Percentiles rank a stretch among this genome's conserved stretches.
phyloP scores from a whole-genome alignment of 1,140 invertebrate species.

The Cyclargus thomasi region DNA sequence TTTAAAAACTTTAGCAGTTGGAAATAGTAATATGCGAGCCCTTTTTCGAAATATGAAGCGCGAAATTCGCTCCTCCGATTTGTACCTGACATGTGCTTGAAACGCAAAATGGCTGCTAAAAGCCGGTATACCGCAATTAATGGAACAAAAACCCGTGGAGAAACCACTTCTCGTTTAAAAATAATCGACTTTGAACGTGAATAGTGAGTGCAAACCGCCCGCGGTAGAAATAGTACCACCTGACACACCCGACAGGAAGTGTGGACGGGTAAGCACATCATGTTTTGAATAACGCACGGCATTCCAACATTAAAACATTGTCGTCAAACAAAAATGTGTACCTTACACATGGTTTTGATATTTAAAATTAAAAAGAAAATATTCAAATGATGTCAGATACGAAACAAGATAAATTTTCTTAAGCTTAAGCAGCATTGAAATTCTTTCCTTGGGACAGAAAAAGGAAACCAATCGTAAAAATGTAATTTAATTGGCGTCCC shows the following conservation, averaged over 20 bases:
- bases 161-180: slow-evolving; percentile 38
- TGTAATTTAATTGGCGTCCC: too few species aligned
- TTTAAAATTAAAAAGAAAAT: too few species aligned
- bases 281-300: background rate
- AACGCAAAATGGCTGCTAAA: slow-evolving; percentile 4
- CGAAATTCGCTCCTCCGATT: background rate
- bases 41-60: background rate
- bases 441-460: background rate
- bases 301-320: background rate
- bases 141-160: slow-evolving; percentile 18
- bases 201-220: slow-evolving; percentile 46
- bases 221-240: slow-evolving; percentile 60
- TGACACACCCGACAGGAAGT: slow-evolving; percentile 54
- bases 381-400: too few species aligned
- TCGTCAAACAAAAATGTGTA: background rate
- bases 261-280: slow-evolving; percentile 38
- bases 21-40: too few species aligned
- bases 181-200: slow-evolving; percentile 65
- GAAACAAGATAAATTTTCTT: too few species aligned
- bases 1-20: too few species aligned
- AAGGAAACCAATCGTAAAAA: background rate
- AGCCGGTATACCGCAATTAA: background rate
- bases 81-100: background rate
- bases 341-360: too few species aligned
- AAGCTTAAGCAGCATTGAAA: too few species aligned